Evolutionary conservation across 2,113 vertebrate genomes (phyloP).

Genomic region (Dicaeum eximium): DNA sequence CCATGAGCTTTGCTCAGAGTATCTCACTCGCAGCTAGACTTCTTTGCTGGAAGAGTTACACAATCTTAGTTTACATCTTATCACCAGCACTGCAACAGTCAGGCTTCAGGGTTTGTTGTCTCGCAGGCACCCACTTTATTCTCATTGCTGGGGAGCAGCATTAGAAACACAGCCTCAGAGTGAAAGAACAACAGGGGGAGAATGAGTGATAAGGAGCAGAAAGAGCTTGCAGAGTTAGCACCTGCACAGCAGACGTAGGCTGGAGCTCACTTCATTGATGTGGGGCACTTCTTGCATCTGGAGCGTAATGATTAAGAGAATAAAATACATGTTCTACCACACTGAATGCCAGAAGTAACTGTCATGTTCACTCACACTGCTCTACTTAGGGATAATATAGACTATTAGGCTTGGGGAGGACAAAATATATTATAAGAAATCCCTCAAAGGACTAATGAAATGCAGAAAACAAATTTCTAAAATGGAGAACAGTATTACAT

Average conservation of each 20-base stretch:
- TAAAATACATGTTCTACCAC: background rate
- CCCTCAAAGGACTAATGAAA: background rate
- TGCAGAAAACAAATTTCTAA: background rate
- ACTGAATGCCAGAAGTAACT: conserved; percentile 16
- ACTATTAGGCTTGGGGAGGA: background rate
- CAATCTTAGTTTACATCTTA: conserved; percentile 50
- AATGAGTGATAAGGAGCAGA: conserved; percentile 16
- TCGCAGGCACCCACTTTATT: background rate
- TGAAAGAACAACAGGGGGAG: conserved; percentile 3
- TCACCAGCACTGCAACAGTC: conserved; percentile 13
- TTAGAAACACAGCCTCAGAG: conserved; percentile 4
- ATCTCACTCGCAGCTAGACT: background rate
- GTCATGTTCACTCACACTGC: background rate
- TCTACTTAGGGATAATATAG: background rate
- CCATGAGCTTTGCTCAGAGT: background rate
- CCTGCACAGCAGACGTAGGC: conserved; percentile 28
- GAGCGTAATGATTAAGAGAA: background rate
- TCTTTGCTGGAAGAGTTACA: background rate
- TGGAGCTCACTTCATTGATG: conserved; percentile 38
- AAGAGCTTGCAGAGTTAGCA: conserved; percentile 9
- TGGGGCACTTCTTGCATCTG: conserved; percentile 45
- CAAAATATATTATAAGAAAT: background rate
- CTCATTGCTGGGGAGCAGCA: background rate
- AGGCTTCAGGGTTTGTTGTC: conserved; percentile 24
- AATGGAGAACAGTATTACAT: background rate